A percentile compares a stretch with the other conserved stretches of the same genome.
Evolutionary conservation across 2,888 invertebrate species (phyloP).

Genomic region (Macaria liturata): DNA sequence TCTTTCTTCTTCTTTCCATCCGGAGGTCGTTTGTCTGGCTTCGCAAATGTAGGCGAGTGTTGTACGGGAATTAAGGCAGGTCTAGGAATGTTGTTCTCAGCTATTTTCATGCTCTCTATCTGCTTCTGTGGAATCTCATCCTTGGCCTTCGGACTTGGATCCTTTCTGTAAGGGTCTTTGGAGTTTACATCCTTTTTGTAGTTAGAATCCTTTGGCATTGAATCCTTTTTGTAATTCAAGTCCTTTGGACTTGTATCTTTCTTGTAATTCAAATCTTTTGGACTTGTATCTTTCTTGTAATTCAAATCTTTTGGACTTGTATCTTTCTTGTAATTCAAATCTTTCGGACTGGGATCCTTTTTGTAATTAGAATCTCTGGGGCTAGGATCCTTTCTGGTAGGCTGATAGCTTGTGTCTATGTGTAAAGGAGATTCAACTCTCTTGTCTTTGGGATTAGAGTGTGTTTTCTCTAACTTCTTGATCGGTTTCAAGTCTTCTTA

Average conservation of each 20-base stretch:
- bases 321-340: background rate
- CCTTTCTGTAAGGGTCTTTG: constrained; percentile 5
- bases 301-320: constrained; percentile 11
- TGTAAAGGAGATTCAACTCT: constrained; percentile 57
- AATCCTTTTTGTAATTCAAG: constrained; percentile 3
- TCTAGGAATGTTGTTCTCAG: constrained; percentile 70
- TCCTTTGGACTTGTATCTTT: constrained; percentile 12
- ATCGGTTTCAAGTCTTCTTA: constrained; percentile 42
- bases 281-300: constrained; percentile 3
- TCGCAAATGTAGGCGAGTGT: constrained; percentile 73
- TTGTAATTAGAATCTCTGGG: constrained; percentile 38
- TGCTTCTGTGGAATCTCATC: constrained; percentile 65
- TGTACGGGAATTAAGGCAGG: constrained; percentile 66
- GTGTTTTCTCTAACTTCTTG: constrained; percentile 42
- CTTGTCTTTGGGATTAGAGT: constrained; percentile 47
- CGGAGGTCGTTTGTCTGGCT: constrained; percentile 70
- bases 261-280: constrained; percentile 1
- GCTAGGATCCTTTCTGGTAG: constrained; percentile 39
- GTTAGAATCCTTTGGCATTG: constrained; percentile 4
- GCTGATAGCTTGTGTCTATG: constrained; percentile 61
- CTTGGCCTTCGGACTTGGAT: constrained; percentile 58
- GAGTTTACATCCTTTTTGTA: constrained; percentile 9
- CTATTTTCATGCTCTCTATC: constrained; percentile 63
- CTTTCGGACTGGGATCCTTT: constrained; percentile 18
- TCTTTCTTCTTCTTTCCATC: constrained; percentile 74